Base-by-base conservation (phyloP, 2,113 vertebrate genomes). In the Balaeniceps rex region DNA sequence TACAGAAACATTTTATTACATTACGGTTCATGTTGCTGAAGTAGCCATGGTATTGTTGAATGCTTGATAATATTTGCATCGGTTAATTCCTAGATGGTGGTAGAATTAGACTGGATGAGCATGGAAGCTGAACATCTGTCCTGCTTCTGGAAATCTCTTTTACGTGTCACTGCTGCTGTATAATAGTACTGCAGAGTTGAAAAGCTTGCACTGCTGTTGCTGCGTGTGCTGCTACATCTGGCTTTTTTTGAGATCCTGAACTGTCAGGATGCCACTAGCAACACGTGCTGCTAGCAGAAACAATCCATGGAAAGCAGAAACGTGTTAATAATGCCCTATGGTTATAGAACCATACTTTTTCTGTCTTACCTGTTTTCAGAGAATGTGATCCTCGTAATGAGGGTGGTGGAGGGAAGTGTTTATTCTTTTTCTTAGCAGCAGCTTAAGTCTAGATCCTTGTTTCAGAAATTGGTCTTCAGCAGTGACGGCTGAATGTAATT, bases 271-370 rank as follows among this genome's bases (percentile, higher is more conserved):
- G 93, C 36, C 86, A 34, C 65, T 19, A 49, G 81, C 64, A 42
- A 18, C 70, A 11, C 8, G 14, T 52, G 64, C 78, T 74, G 87
- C 78, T 26, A 28, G 83, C 85, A 82, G 70, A 34, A n/a, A 12
- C 64, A 13, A 16, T 6, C 51, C 10, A 0, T 7, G 84, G 83
- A 31, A 49, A 24, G 85, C 75, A 83, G 71, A 11, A 54, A 11
- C 1, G 10, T 19, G 64, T 57, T 28, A 7, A 1, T 7, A 8
- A 6, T 18, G 10, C n/a, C 57, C 44, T 4, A 0, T 4, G 9
- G 13, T 13, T 40, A 0, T 7, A 49, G 79, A 65, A 1, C 40
- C 6, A 0, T 6, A 2, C 21, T 7, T 57, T 63, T 44, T 72
- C 33, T 46, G 83, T 7, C 58, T 9, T 36, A 33, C 55, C 80